A percentile compares a stretch with the other conserved stretches of the same genome.
phyloP scores from a whole-genome alignment of 2,888 invertebrate species.

The Nephrotoma guestfalica region DNA sequence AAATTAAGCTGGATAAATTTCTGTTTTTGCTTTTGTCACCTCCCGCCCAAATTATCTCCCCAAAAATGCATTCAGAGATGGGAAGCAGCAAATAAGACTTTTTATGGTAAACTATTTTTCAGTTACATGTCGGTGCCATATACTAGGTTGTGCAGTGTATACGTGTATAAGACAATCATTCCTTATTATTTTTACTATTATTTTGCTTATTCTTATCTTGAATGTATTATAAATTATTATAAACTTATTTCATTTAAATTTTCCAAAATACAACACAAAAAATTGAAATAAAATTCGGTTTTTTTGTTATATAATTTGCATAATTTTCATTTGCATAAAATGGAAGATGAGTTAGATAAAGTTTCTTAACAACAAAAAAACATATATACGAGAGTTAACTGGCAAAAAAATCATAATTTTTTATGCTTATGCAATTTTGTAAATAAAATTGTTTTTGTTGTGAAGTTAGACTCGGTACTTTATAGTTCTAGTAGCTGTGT shows the following conservation, averaged over 20 bases:
- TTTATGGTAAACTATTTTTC: neutral
- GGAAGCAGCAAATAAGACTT: neutral
- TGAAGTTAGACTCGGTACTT: neutral
- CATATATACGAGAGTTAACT: neutral
- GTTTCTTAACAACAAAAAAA: neutral
- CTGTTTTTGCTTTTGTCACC: neutral
- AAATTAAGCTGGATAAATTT: neutral
- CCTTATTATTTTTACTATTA: neutral
- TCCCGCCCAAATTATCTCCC: neutral
- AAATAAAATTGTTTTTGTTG: neutral
- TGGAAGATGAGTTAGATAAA: neutral
- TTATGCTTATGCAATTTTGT: neutral
- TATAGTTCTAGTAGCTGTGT: neutral
- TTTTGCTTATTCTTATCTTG: neutral
- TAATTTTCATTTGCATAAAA: neutral
- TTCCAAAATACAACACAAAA: neutral
- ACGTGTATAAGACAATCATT: neutral
- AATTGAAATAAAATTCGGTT: neutral
- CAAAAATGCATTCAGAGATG: neutral
- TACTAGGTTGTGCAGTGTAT: neutral
- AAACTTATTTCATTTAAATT: neutral
- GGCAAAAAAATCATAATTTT: neutral
- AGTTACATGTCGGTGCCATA: neutral
- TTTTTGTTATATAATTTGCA: neutral
- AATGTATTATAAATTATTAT: neutral